Base-by-base conservation (phyloP, 2,888 invertebrate species). In the Ecliptopera silaceata region DNA sequence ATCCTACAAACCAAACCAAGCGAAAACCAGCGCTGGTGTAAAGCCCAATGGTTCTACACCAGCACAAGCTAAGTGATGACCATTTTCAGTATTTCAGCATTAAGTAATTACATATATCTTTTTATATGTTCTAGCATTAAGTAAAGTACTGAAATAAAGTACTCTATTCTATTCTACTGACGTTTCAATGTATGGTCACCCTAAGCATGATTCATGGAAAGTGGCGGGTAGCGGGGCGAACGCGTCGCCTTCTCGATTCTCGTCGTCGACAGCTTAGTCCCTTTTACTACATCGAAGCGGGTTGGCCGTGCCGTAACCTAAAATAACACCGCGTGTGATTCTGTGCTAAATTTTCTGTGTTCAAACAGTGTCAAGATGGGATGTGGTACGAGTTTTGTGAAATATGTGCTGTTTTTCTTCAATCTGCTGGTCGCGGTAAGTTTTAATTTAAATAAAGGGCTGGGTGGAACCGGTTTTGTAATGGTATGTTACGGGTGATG, bases 361-460 rank as follows among this genome's bases (percentile, higher is more conserved):
- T 56, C 52, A 50, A 59, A 56, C 61, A 72, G 83, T 82, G 66
- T 79, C 81, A 92, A 87, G 78, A 94, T 94, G 94, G 93, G 93
- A 90, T 94, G 94, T 86, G 95, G 94, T 80, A 94, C 94, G 88
- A 93, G 94, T 84, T 93, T 95, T 88, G 93, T 95, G 82, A 96
- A 96, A 92, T 96, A 96, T 86, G 92, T 96, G 73, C 93, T 96
- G 74, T 96, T 96, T 84, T 92, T 95, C 85, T 95, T 96, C 91
- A 96, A 96, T 82, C 87, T 95, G 70, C 71, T 95, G 61, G 95
- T 95, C 76, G 94, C 95, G 92, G 96, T 96, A 87, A 95, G 95
- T 95, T 79, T 66, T 69, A 77, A 82, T 15, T 36, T 34, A n/a
- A 13, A 26, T 15, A 26, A 49, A 34, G 79, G 79, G 78, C 78